phyloP scores from a whole-genome alignment of 2,888 invertebrate species.

The Spisula subtruncata region DNA sequence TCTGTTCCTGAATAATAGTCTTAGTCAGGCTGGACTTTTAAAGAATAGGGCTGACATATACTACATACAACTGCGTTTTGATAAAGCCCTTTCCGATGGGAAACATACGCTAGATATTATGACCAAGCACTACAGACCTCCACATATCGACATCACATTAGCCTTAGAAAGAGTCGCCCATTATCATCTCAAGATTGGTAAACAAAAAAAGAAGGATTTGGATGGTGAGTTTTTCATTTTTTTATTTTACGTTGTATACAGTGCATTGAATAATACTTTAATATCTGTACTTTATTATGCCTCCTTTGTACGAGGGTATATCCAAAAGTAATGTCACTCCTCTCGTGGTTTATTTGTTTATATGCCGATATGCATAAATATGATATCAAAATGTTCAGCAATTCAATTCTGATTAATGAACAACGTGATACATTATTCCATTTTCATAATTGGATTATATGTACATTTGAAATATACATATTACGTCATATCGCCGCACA shows the following conservation, averaged over 20 bases:
- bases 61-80: constrained; percentile 23
- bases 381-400: no score
- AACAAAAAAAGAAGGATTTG: constrained; percentile 19
- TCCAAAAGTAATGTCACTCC: no score
- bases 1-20: background rate
- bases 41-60: constrained; percentile 46
- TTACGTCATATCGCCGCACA: no score
- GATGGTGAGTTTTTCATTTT: constrained; percentile 38
- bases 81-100: constrained; percentile 45
- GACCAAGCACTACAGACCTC: constrained; percentile 37
- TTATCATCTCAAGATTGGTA: constrained; percentile 53
- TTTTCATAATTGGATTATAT: no score
- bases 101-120: constrained; percentile 35
- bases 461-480: no score
- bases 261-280: no score
- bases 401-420: no score
- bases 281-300: no score
- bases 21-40: constrained; percentile 30
- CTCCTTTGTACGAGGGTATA: no score
- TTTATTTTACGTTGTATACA: background rate
- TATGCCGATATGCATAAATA: no score
- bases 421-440: no score
- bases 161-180: constrained; percentile 47
- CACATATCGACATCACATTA: constrained; percentile 47
- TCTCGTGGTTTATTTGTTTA: no score